Evolutionary conservation across 2,113 vertebrate genomes (phyloP).

Genomic region (Protomyctophum bolini): DNA sequence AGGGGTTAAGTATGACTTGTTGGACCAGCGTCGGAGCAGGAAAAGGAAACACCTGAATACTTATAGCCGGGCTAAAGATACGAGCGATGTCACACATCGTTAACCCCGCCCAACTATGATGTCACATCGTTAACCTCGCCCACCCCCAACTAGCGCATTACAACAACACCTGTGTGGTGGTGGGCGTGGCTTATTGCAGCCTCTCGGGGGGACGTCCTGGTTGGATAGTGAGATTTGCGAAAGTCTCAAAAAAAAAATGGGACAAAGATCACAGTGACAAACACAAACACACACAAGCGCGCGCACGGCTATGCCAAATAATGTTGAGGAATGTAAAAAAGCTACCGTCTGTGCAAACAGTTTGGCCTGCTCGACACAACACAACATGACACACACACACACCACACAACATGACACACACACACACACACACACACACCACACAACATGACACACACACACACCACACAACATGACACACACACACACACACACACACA

Average conservation of each 20-base stretch:
- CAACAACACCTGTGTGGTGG: not conserved
- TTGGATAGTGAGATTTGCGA: not conserved
- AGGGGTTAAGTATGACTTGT: not conserved
- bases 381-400: too few relatives aligned
- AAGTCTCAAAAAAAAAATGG: constrained; percentile 4
- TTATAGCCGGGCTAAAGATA: constrained; percentile 70
- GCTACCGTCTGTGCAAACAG: too few relatives aligned
- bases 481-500: too few relatives aligned
- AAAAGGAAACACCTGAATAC: constrained; percentile 40
- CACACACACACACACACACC: too few relatives aligned
- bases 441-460: too few relatives aligned
- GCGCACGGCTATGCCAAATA: too few relatives aligned
- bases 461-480: too few relatives aligned
- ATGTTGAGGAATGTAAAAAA: too few relatives aligned
- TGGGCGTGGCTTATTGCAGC: constrained; percentile 17
- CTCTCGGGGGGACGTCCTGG: not conserved
- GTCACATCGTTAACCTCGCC: not conserved
- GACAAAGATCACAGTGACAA: constrained; percentile 5
- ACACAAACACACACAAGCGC: not conserved
- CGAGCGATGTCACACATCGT: constrained; percentile 4
- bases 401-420: too few relatives aligned
- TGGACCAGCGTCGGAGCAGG: constrained; percentile 34
- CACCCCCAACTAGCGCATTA: not conserved
- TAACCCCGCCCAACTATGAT: not conserved
- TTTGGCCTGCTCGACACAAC: too few relatives aligned